Percentiles rank a stretch among this genome's conserved stretches.
Conservation (phyloP, 2,888 invertebrate genomes). For the Hypsopygia costalis region DNA sequence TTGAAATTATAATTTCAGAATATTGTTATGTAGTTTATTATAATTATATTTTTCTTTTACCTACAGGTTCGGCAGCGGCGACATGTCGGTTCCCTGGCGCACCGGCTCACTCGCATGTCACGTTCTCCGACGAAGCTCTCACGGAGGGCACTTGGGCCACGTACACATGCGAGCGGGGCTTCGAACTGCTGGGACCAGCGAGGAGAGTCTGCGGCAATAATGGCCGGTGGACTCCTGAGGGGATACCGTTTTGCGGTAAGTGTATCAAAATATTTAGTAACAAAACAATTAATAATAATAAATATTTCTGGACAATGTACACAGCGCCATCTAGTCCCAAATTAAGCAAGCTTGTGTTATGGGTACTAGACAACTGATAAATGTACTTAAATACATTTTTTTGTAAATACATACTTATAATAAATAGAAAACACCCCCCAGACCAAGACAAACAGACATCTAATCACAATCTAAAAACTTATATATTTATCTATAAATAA, state of each 20-base stretch:
- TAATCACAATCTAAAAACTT: too few relatives aligned
- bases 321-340: too few relatives aligned
- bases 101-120: constrained; percentile 91
- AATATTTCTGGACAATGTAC: too few relatives aligned
- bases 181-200: constrained; percentile 94
- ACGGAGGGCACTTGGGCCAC: constrained; percentile 86
- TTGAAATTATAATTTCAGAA: too few relatives aligned
- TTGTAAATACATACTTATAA: too few relatives aligned
- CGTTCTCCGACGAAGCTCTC: constrained; percentile 85
- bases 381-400: too few relatives aligned
- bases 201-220: constrained; percentile 86
- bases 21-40: too few relatives aligned
- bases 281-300: not conserved
- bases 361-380: too few relatives aligned
- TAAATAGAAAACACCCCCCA: too few relatives aligned
- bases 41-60: not conserved
- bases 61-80: constrained; percentile 42
- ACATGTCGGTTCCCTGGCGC: constrained; percentile 93
- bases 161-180: constrained; percentile 93
- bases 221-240: constrained; percentile 92
- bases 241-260: constrained; percentile 97
- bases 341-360: too few relatives aligned
- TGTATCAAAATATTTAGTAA: not conserved
- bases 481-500: too few relatives aligned
- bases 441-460: too few relatives aligned